Evolutionary conservation across 2,113 vertebrate genomes (phyloP).

Genomic region (Lipophrys pholis): DNA sequence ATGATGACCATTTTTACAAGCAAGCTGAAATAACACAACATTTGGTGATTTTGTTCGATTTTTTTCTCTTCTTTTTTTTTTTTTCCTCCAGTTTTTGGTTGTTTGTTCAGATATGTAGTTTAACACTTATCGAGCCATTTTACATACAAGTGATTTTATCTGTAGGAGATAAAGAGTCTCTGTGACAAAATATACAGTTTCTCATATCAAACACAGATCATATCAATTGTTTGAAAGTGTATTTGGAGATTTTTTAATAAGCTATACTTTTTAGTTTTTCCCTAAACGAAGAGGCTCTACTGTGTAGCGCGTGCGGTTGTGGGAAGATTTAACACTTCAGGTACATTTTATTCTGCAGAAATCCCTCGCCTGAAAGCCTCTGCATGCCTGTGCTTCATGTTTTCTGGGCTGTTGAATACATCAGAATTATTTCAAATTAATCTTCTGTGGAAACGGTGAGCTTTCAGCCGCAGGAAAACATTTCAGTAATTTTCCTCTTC

Average conservation of each 20-base stretch:
- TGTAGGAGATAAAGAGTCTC: not conserved
- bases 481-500: not conserved
- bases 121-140: not conserved
- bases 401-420: slow-evolving; percentile 25
- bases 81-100: not conserved
- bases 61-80: no score
- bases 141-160: not conserved
- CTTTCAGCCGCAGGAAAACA: not conserved
- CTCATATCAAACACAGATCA: not conserved
- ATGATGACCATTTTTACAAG: no score
- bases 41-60: not conserved
- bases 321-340: not conserved
- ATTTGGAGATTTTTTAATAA: not conserved
- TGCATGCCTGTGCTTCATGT: slow-evolving; percentile 7
- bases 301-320: slow-evolving; percentile 6
- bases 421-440: slow-evolving; percentile 6
- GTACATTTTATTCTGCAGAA: slow-evolving; percentile 2
- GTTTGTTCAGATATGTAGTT: not conserved
- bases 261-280: not conserved
- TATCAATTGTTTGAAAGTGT: not conserved
- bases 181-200: not conserved
- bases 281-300: not conserved
- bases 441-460: not conserved
- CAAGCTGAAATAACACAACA: no score
- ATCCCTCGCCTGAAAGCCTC: no score